Percentiles rank a stretch among this genome's conserved stretches.
Evolutionary conservation across 2,888 invertebrate species (phyloP).

Genomic region (Dicroscelio sp.): DNA sequence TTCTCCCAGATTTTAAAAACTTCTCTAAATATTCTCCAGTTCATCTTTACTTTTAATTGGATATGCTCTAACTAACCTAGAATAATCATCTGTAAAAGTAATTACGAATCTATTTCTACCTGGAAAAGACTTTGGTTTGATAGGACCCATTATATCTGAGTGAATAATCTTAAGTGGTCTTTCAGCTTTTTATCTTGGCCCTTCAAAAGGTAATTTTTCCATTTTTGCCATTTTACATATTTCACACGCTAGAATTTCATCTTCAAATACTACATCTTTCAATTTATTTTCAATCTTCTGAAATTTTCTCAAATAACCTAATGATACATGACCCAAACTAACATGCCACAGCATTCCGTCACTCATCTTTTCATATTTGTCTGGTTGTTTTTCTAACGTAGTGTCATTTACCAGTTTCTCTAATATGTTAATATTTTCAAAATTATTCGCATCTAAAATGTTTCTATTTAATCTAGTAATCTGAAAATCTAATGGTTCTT

Average conservation of each 20-base stretch:
- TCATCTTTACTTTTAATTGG: constrained; percentile 77
- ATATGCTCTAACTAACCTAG: constrained; percentile 83
- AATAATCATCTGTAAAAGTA: constrained; percentile 82
- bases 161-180: constrained; percentile 75
- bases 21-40: constrained; percentile 41
- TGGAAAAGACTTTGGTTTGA: constrained; percentile 76
- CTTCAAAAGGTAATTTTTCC: background rate
- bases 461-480: background rate
- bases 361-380: too few relatives aligned
- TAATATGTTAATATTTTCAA: background rate
- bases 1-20: background rate
- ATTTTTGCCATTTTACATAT: too few relatives aligned
- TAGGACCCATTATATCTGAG: constrained; percentile 82
- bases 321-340: background rate
- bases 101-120: constrained; percentile 72
- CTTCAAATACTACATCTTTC: background rate
- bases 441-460: background rate
- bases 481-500: background rate
- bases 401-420: background rate
- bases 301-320: background rate
- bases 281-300: background rate
- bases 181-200: background rate
- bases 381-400: background rate
- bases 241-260: background rate
- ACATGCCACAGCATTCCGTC: background rate